Base-by-base conservation (phyloP, 53 echinoderm and acorn worm genomes). In the Pentamera pediparva region DNA sequence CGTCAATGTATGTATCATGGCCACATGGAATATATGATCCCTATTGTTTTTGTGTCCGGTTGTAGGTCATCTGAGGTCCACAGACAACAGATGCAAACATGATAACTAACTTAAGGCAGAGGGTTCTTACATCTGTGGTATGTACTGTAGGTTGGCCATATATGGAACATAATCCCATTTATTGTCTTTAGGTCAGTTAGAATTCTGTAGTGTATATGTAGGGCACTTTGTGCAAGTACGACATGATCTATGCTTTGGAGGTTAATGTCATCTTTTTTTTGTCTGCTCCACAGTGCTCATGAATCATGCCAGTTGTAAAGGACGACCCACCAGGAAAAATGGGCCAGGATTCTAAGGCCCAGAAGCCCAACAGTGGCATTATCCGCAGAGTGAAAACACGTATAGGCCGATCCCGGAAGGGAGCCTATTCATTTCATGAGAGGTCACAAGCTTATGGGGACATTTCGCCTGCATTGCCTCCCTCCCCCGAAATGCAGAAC, bases 341-440 rank as follows among this genome's bases (percentile, higher is more conserved):
- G 67, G 67, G 67, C 39, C 67, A 57, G 32, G 58, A 57, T 57
- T 57, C 58, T 10, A 57, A 57, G 32, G 58, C 58, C 58, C 58
- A 67, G 24, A 67, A 21, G 41, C 45, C 67, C 15, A 39, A 20
- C 4, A 27, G 41, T 15, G 39, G 67, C 26, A 27, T 67, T 15
- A 41, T 67, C 31, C 12, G 26, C 2, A 67, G 39, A 26, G 67
- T 67, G 30, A 37, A 47, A 24, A 67, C 25, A 10, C 31, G 38
- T 37, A 67, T 67, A 21, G 24, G 15, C 39, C 40, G 11, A 43
- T 67, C 67, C 24, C 28, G 43, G 20, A 67, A 20, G 41, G 45
- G 67, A 29, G 45, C 27, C 67, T 67, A 67, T 39, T 67, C 67
- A 12, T 11, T 67, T 15, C 27, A 39, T 15, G 67, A 41, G 22